Conservation (phyloP, 1,140 invertebrate genomes). For the Spodoptera frugiperda region DNA sequence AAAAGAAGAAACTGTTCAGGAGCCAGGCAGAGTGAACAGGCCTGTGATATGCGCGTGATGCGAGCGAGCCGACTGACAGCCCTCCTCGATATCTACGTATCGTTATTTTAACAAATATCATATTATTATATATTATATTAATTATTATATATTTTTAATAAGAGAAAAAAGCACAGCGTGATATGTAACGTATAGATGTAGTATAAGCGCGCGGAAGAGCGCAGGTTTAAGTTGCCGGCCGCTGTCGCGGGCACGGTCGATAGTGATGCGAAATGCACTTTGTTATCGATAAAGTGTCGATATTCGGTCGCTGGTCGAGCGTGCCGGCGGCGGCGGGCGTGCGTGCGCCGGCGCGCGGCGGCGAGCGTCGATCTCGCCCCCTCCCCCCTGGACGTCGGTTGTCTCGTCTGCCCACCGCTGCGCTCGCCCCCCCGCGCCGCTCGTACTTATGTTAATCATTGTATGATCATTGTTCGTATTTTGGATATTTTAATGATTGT, state of each 20-base stretch:
- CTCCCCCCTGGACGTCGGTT: conserved; percentile 30
- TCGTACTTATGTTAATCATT: conserved; percentile 69
- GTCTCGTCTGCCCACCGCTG: conserved; percentile 62
- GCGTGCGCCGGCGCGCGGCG: conserved; percentile 61
- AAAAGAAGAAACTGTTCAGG: conserved; percentile 95
- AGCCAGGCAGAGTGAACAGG: conserved; percentile 85
- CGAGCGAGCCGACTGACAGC: conserved; percentile 78
- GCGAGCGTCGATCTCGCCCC: conserved; percentile 59
- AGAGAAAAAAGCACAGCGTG: conserved; percentile 84
- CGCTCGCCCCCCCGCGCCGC: conserved; percentile 63
- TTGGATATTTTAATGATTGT: conserved; percentile 63
- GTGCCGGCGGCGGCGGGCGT: conserved; percentile 34
- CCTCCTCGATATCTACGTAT: conserved; percentile 83
- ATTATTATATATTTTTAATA: conserved; percentile 85
- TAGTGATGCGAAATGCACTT: conserved; percentile 66
- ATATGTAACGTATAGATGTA: conserved; percentile 85
- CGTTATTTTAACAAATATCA: conserved; percentile 85
- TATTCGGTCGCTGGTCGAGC: conserved; percentile 48
- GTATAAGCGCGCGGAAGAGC: conserved; percentile 70
- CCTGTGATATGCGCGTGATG: conserved; percentile 64
- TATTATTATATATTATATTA: conserved; percentile 85
- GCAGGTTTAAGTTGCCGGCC: conserved; percentile 55
- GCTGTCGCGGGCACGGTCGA: conserved; percentile 49
- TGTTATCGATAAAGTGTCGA: conserved; percentile 65
- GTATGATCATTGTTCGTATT: conserved; percentile 69